Percentiles rank a stretch among this genome's conserved stretches.
These are phyloP conservation scores for Parus major DNA, from an alignment of 2,113 vertebrate genomes.

Conservation along the genomic window DNA sequence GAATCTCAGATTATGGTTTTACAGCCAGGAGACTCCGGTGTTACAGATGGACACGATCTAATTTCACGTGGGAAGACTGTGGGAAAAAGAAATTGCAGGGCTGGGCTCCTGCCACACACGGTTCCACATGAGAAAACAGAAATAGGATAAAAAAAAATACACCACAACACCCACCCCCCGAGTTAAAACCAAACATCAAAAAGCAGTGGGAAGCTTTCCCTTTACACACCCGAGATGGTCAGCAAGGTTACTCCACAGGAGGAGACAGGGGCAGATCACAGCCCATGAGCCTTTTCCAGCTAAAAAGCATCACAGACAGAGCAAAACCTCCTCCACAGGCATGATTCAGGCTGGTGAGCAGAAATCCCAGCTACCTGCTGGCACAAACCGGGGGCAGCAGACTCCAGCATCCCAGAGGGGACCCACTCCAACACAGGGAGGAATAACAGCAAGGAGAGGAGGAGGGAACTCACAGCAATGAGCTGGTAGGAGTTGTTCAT, in stretches of 20 bases:
- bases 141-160: neutral
- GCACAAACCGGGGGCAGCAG: neutral
- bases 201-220: neutral
- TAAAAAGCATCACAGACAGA: neutral
- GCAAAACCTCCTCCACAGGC: neutral
- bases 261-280: neutral
- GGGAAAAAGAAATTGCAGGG: neutral
- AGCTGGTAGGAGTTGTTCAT: slow-evolving; percentile 99
- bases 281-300: slow-evolving; percentile 37
- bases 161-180: neutral
- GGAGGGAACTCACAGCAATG: slow-evolving; percentile 85
- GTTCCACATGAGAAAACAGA: neutral
- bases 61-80: slow-evolving; percentile 5
- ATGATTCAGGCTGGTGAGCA: slow-evolving; percentile 12
- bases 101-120: neutral
- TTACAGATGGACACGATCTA: neutral
- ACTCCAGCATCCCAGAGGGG: neutral
- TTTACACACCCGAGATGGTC: neutral
- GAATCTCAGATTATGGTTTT: neutral
- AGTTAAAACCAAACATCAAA: neutral
- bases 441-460: neutral
- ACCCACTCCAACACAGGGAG: neutral
- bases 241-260: neutral
- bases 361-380: neutral
- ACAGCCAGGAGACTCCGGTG: neutral